Evolutionary conservation across 1,140 invertebrate genomes (phyloP), one percentile per base, ranked within the genome.

Genomic region (Brachionus rotundiformis): DNA sequence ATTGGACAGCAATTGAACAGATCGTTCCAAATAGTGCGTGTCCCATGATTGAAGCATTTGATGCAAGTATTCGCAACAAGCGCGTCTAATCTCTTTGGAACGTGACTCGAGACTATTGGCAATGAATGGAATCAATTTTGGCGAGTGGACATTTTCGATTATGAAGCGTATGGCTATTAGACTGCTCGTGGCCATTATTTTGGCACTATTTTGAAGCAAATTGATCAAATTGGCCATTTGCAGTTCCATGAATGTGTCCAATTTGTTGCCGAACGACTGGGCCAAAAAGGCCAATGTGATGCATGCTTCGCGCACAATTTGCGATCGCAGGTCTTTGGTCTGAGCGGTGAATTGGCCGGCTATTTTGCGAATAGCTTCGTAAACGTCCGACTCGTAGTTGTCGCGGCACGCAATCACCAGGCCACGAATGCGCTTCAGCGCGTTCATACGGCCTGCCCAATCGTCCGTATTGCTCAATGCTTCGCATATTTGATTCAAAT

Each of bases 181-280:
- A 36, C 94, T 94, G 8, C 95, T 93, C 8, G 94, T 93, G 7
- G 95, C 93, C 89, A 98, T 94, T 76, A 98, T 92, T 91, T 98
- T 98, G 83, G 95, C 95, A 85, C 94, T 94, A 88, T 98, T 98
- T 85, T 94, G 94, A 87, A 98, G 94, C 59, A 98, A 90, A 86
- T 93, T 93, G 84, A 98, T 94, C 25, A 98, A 87, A 82, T 91
- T 91, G 71, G 92, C 92, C 44, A 98, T 86, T 54, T 97, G 90
- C 80, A 91, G 90, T 86, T 95, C 92, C 23, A 92, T 92, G 87
- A 95, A 93, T 86, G 92, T 91, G 83, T 96, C 95, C 84, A 95
- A 90, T 86, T 93, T 94, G 83, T 91, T 92, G 75, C 92, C 92
- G 54, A 98, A 85, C 41, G 91, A 91, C 87, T 95, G 93, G 63